Percentiles rank a stretch among this genome's conserved stretches.
These are phyloP conservation scores for Hypsopygia costalis DNA, from an alignment of 2,888 invertebrate species.

Conservation along the genomic window DNA sequence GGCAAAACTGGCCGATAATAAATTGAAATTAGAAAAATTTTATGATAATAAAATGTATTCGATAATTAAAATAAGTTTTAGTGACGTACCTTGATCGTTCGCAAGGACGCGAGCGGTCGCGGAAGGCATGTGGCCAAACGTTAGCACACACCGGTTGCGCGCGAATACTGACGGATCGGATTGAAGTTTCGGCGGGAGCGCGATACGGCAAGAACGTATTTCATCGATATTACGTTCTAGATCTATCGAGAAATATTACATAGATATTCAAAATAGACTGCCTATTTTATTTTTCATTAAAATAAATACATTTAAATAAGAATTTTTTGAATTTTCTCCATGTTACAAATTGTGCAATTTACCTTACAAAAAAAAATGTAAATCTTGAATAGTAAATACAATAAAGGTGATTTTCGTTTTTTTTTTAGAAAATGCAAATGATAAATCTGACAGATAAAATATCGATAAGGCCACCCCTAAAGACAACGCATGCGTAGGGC, in stretches of 20 bases:
- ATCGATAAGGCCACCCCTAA: constrained; percentile 47
- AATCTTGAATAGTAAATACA: no score
- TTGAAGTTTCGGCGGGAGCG: constrained; percentile 44
- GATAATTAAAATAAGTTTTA: constrained; percentile 7
- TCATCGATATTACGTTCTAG: constrained; percentile 27
- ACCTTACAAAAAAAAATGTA: no score
- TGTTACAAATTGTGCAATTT: no score
- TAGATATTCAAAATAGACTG: constrained; percentile 11
- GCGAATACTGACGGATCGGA: constrained; percentile 44
- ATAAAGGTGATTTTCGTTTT: no score
- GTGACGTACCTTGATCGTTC: constrained; percentile 51
- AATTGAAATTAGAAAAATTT: neutral
- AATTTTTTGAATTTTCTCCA: no score
- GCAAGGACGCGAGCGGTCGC: constrained; percentile 25
- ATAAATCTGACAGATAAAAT: constrained; percentile 17
- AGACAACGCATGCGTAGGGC: constrained; percentile 57
- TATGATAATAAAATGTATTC: neutral
- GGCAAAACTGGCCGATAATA: neutral
- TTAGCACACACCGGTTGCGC: constrained; percentile 51
- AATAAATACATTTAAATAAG: no score
- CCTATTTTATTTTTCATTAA: neutral
- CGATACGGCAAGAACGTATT: constrained; percentile 26
- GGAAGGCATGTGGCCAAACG: constrained; percentile 43
- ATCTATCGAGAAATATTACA: constrained; percentile 41
- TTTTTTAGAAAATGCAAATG: neutral